A percentile compares a stretch with the other conserved stretches of the same genome.
Conservation (phyloP, 2,888 invertebrate genomes). For the Drosophila anomelani region DNA sequence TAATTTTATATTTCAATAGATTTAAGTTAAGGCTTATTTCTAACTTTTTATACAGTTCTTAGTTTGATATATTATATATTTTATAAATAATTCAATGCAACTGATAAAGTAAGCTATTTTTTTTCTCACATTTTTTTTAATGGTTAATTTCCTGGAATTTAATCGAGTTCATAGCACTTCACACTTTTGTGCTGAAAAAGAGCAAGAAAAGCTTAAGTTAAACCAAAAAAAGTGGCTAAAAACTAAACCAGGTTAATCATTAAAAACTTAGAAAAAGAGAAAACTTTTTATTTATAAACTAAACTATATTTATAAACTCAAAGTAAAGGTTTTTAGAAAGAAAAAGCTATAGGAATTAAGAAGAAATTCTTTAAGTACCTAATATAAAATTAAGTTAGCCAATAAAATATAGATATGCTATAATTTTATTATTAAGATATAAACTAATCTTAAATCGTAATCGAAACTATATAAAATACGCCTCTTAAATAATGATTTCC, state of each 20-base stretch:
- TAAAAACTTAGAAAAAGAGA: neutral
- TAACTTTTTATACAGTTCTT: neutral
- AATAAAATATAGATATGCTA: neutral
- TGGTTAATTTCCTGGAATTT: neutral
- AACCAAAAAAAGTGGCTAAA: too few species aligned
- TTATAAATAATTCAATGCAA: neutral
- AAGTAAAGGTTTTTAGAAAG: neutral
- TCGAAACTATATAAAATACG: conserved; percentile 8
- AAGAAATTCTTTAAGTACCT: neutral
- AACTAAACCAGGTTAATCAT: neutral
- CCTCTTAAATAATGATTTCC: conserved; percentile 27
- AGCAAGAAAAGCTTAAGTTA: neutral
- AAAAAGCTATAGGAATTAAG: neutral
- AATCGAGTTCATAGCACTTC: conserved; percentile 7
- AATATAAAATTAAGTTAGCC: neutral
- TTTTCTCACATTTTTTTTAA: neutral
- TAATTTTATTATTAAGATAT: too few species aligned
- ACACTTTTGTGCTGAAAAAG: conserved; percentile 5
- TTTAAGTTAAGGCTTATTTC: neutral
- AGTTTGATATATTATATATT: neutral
- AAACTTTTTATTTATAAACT: neutral
- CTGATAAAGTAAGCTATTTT: neutral
- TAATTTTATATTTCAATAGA: too few species aligned
- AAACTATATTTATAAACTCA: neutral
- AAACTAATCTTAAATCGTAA: too few species aligned